These are phyloP conservation scores for Isaurus tuberculatus DNA, from an alignment of 92 coral and sea anemone genomes.

Conservation along the genomic window DNA sequence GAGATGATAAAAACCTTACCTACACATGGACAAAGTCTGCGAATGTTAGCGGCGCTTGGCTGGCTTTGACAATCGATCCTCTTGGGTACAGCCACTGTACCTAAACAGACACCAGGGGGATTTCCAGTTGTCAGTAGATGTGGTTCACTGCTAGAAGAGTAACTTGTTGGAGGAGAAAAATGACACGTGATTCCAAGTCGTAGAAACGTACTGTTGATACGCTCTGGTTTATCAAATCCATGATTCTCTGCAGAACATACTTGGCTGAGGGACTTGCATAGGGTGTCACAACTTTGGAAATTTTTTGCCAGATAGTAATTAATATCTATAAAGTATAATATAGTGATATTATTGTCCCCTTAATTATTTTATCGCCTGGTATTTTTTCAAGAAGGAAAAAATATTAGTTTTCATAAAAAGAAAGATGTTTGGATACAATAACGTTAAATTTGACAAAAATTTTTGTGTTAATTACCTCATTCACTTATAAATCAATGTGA, in stretches of 20 bases:
- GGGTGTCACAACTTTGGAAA: slow-evolving; percentile 17
- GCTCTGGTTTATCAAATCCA: slow-evolving; percentile 1
- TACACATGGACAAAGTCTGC: not conserved
- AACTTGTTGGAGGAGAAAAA: not conserved
- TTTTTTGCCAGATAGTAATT: slow-evolving; percentile 11
- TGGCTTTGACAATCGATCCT: not conserved
- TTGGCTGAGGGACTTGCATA: not conserved
- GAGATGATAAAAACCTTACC: not conserved
- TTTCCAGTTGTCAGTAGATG: slow-evolving; percentile 1
- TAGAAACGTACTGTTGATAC: not conserved
- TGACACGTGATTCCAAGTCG: not conserved
- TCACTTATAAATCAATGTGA: too few species aligned
- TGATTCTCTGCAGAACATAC: slow-evolving; percentile 8
- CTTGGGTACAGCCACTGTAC: not conserved
- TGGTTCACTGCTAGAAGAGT: not conserved
- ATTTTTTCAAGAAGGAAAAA: too few species aligned
- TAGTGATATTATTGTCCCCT: too few species aligned
- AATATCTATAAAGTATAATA: not conserved
- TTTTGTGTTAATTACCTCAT: too few species aligned
- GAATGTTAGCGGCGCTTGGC: not conserved
- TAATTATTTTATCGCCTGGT: too few species aligned
- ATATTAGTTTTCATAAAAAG: too few species aligned
- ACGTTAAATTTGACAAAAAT: too few species aligned
- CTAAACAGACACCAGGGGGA: slow-evolving; percentile 17
- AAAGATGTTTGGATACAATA: too few species aligned